Evolutionary conservation across 2,113 vertebrate genomes (phyloP).

Genomic region (Sebastes schlegelii): DNA sequence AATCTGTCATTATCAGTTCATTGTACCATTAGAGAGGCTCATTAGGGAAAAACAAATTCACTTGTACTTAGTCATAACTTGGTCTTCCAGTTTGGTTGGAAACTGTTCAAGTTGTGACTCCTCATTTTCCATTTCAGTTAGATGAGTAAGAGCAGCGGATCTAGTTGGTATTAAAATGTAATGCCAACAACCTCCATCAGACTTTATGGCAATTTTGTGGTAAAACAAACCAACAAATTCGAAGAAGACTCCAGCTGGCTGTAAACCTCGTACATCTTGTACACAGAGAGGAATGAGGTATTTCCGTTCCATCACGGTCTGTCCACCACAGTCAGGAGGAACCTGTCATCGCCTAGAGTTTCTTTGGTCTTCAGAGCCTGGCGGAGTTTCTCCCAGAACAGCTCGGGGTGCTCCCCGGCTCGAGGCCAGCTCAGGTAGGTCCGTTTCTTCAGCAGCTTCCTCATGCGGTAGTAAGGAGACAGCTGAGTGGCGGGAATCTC

Average conservation of each 20-base stretch:
- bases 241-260: neutral
- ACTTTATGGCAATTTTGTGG: neutral
- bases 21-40: neutral
- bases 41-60: neutral
- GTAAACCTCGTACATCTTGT: neutral
- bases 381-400: conserved; percentile 85
- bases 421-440: conserved; percentile 83
- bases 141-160: neutral
- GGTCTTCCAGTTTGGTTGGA: neutral
- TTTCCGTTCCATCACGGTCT: neutral
- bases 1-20: neutral
- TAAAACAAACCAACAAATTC: neutral
- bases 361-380: conserved; percentile 70
- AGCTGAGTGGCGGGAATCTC: conserved; percentile 76
- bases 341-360: neutral
- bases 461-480: conserved; percentile 82
- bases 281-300: too few species aligned
- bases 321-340: conserved; percentile 28
- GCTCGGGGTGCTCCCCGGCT: conserved; percentile 32
- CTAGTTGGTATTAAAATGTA: neutral
- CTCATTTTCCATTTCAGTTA: neutral
- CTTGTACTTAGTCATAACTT: neutral
- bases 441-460: conserved; percentile 77
- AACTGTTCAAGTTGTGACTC: neutral
- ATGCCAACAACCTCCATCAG: neutral